phyloP scores from a whole-genome alignment of 2,888 invertebrate genomes.

The Drepana falcataria region DNA sequence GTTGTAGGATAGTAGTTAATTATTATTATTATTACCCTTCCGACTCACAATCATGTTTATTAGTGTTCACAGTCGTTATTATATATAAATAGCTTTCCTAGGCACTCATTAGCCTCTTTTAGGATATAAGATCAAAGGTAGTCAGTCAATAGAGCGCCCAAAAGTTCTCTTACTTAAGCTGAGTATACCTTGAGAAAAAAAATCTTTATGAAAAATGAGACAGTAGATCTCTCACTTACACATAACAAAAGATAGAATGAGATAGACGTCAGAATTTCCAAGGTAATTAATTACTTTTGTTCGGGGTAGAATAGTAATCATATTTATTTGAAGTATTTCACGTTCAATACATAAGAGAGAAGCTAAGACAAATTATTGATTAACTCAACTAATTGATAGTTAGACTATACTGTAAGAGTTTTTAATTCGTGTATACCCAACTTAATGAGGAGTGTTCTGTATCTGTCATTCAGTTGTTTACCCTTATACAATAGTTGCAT shows the following conservation, averaged over 20 bases:
- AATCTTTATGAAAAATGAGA: too few species aligned
- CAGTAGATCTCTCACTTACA: too few species aligned
- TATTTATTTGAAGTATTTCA: too few species aligned
- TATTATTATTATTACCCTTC: conserved; percentile 65
- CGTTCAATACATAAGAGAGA: too few species aligned
- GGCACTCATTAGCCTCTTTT: conserved; percentile 71
- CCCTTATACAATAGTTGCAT: not conserved
- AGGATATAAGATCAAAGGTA: conserved; percentile 30
- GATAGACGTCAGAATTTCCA: too few species aligned
- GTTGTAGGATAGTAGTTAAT: conserved; percentile 53
- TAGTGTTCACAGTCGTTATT: conserved; percentile 66
- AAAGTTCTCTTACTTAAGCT: conserved; percentile 38
- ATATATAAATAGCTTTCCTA: conserved; percentile 75
- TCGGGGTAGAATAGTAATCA: too few species aligned
- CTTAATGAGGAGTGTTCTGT: not conserved
- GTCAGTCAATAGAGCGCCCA: conserved; percentile 49
- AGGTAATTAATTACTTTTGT: too few species aligned
- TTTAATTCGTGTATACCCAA: not conserved
- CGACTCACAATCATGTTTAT: conserved; percentile 72
- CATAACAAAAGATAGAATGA: too few species aligned
- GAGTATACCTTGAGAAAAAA: not conserved
- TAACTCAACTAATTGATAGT: too few species aligned
- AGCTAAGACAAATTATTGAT: too few species aligned
- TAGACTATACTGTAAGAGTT: too few species aligned
- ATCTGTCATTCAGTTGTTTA: not conserved